Percentiles rank a stretch among this genome's conserved stretches.
Conservation (phyloP, 1,140 invertebrate species). For the Diploscapter pachys region DNA sequence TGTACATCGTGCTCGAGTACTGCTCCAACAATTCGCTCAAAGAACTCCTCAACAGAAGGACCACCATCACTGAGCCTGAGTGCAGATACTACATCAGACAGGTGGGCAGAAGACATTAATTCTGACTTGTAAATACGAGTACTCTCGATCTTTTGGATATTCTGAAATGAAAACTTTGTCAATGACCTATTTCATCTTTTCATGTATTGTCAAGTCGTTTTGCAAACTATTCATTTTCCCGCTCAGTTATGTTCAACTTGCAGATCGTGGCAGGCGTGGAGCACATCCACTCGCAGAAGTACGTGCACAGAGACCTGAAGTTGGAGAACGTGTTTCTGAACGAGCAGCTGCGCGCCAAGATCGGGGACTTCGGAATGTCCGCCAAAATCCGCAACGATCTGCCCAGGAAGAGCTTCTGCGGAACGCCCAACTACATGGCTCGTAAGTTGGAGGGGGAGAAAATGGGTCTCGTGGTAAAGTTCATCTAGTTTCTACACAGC, state of each 20-base stretch:
- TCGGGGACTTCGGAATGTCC: constrained; percentile 95
- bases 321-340: constrained; percentile 93
- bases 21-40: constrained; percentile 79
- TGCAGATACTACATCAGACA: constrained; percentile 90
- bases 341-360: constrained; percentile 82
- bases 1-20: constrained; percentile 92
- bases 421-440: constrained; percentile 96
- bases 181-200: neutral
- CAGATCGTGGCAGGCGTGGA: constrained; percentile 78
- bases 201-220: neutral
- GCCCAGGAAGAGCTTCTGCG: constrained; percentile 68
- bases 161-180: neutral
- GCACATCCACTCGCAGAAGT: constrained; percentile 81
- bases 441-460: constrained; percentile 76
- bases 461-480: neutral
- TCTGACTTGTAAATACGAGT: neutral
- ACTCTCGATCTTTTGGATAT: neutral
- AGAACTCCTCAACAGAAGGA: constrained; percentile 78
- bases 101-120: constrained; percentile 67
- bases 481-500: too few relatives aligned
- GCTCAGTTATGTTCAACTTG: constrained; percentile 11
- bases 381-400: constrained; percentile 80
- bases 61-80: constrained; percentile 87
- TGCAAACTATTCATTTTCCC: neutral
- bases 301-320: constrained; percentile 94